Evolutionary conservation across 2,797 vertebrate genomes (phyloP).

Genomic region (Phalanger gymnotis): DNA sequence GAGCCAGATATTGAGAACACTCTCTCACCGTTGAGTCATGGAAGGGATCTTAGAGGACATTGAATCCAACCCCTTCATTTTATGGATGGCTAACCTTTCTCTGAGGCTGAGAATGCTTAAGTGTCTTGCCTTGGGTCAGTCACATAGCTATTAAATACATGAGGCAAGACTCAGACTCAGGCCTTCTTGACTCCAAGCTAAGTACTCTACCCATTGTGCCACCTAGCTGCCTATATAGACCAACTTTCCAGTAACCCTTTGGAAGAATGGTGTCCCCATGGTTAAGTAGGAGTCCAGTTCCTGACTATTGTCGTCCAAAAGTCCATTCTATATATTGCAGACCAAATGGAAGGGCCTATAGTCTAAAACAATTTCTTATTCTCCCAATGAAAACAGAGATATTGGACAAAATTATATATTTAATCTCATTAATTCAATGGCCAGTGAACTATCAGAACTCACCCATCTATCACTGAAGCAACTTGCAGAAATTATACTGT

Average conservation of each 20-base stretch:
- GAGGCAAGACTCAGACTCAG: not conserved
- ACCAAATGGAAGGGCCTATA: not conserved
- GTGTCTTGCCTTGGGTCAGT: not conserved
- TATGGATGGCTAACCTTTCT: not conserved
- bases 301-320: not conserved
- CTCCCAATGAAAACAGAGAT: not conserved
- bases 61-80: not conserved
- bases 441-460: not conserved
- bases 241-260: not conserved
- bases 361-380: not conserved
- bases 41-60: not conserved
- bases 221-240: not conserved
- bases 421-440: not conserved
- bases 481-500: not conserved
- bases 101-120: not conserved
- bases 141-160: not conserved
- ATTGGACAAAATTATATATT: not conserved
- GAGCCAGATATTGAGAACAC: not conserved
- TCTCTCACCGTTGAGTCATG: not conserved
- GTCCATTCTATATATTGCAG: not conserved
- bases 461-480: not conserved
- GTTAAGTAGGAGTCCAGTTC: not conserved
- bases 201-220: not conserved
- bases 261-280: not conserved
- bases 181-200: not conserved